Conservation (phyloP, 2,888 invertebrate species). For the Cosmia trapezina region DNA sequence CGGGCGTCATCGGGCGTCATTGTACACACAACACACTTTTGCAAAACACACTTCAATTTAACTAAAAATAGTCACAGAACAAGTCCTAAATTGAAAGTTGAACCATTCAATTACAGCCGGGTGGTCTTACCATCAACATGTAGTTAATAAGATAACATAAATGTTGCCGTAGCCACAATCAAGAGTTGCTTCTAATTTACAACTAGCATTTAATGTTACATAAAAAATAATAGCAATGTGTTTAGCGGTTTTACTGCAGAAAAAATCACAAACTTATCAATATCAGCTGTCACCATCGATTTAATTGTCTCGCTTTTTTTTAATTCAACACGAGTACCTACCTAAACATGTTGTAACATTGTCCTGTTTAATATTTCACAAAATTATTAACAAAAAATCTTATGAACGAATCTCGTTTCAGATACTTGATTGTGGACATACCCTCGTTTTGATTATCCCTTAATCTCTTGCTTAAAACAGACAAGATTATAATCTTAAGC, state of each 20-base stretch:
- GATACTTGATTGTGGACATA: constrained; percentile 29
- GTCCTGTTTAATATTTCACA: not conserved
- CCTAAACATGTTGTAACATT: not conserved
- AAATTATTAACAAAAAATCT: constrained; percentile 5
- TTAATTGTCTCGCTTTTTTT: not conserved
- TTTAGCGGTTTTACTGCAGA: not conserved
- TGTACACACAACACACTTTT: too few species aligned
- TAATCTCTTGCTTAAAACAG: constrained; percentile 49
- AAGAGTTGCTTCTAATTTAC: constrained; percentile 8
- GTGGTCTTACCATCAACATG: constrained; percentile 3
- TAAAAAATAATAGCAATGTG: not conserved
- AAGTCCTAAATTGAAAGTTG: not conserved
- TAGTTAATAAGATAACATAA: constrained; percentile 1
- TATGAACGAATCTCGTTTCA: not conserved
- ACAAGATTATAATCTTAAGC: constrained; percentile 35
- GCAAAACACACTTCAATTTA: too few species aligned
- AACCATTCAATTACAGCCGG: not conserved
- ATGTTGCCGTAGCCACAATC: not conserved
- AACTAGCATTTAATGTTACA: not conserved
- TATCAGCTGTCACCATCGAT: not conserved
- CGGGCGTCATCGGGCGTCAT: too few species aligned
- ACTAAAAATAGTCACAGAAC: not conserved
- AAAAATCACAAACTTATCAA: too few species aligned
- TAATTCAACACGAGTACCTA: not conserved
- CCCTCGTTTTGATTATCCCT: constrained; percentile 29